phyloP scores from a whole-genome alignment of 1,140 invertebrate species.

The Monomorium pharaonis region DNA sequence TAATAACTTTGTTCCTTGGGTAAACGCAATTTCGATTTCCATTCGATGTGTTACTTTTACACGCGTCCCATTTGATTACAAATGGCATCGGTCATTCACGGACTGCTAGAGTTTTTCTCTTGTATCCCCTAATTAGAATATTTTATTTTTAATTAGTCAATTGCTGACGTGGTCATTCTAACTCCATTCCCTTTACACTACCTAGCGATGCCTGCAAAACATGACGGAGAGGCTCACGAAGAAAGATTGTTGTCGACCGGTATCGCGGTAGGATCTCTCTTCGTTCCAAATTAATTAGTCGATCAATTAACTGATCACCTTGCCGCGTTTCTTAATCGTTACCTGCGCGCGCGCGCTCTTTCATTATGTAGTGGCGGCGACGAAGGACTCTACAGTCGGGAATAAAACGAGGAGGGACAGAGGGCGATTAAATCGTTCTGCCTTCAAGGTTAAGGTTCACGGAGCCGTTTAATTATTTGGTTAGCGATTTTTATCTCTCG shows the following conservation, averaged over 20 bases:
- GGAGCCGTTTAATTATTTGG: neutral
- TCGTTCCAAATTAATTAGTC: conserved; percentile 56
- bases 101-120: too few species aligned
- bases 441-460: conserved; percentile 21
- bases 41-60: conserved; percentile 3
- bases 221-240: neutral
- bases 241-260: neutral
- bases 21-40: neutral
- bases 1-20: conserved; percentile 11
- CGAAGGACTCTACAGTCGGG: neutral
- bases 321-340: conserved; percentile 42
- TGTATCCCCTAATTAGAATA: too few species aligned
- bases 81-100: too few species aligned
- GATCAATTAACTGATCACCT: conserved; percentile 59
- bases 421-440: neutral
- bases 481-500: neutral
- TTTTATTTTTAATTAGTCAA: too few species aligned
- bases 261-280: conserved; percentile 17
- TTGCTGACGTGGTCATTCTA: too few species aligned
- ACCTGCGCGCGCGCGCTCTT: neutral
- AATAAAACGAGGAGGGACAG: neutral
- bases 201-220: neutral
- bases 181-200: too few species aligned
- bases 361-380: neutral
- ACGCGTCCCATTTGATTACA: too few species aligned